Conservation (phyloP, 2,888 invertebrate species). For the Camptogramma bilineatum region DNA sequence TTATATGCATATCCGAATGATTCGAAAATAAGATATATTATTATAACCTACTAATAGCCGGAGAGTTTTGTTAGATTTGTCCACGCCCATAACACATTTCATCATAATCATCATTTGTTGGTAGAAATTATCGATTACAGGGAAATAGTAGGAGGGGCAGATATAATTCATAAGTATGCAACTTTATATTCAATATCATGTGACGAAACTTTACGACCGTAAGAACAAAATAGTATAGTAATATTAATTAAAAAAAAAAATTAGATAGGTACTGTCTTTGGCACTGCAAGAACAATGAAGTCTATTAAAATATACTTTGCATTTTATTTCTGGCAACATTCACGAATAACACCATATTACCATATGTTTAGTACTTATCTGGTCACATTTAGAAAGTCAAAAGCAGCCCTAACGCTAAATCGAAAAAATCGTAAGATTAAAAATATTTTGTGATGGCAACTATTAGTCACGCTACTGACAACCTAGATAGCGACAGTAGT, state of each 20-base stretch:
- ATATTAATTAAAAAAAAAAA: no score
- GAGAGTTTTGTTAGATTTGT: constrained; percentile 31
- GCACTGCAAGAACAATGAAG: not conserved
- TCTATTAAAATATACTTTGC: not conserved
- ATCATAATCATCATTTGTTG: constrained; percentile 21
- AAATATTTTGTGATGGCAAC: not conserved
- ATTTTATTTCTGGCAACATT: no score
- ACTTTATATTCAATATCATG: constrained; percentile 22
- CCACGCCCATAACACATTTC: constrained; percentile 26
- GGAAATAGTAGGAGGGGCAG: constrained; percentile 17
- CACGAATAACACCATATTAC: no score
- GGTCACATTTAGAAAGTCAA: no score
- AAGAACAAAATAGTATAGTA: not conserved
- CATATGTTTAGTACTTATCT: no score
- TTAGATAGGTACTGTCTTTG: not conserved
- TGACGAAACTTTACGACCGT: constrained; percentile 45
- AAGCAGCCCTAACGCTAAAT: constrained; percentile 16
- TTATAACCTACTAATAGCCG: constrained; percentile 22
- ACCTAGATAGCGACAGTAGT: constrained; percentile 33
- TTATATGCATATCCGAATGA: constrained; percentile 16
- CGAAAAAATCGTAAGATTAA: not conserved
- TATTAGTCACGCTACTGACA: not conserved
- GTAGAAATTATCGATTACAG: constrained; percentile 27
- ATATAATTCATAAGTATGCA: constrained; percentile 45
- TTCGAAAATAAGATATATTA: constrained; percentile 11